Conservation (phyloP, 2,113 vertebrate species). For the Odocoileus hemionus region DNA sequence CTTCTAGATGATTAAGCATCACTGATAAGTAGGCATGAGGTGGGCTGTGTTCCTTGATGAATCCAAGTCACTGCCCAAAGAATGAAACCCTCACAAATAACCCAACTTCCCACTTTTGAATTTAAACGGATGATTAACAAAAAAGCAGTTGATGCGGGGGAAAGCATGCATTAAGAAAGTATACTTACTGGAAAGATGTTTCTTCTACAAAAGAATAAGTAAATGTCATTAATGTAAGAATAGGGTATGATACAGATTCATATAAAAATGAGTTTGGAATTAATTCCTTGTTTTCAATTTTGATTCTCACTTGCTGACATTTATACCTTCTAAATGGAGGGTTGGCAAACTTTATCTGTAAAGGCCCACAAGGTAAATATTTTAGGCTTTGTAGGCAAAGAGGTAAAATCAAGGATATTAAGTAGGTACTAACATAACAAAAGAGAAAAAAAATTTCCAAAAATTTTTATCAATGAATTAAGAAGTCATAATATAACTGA, state of each 20-base stretch:
- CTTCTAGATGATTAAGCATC: neutral
- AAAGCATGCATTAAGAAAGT: constrained; percentile 35
- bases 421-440: neutral
- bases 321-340: neutral
- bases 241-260: neutral
- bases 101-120: neutral
- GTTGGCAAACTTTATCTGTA: neutral
- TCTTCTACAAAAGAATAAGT: constrained; percentile 76
- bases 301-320: neutral
- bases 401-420: neutral
- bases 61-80: neutral
- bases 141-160: neutral
- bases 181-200: constrained; percentile 84
- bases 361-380: neutral
- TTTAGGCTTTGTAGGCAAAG: neutral
- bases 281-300: neutral
- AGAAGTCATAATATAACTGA: neutral
- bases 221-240: constrained; percentile 50
- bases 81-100: neutral
- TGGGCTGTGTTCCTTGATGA: neutral
- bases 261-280: neutral
- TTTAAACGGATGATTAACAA: neutral
- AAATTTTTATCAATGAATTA: neutral
- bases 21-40: neutral
- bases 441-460: neutral